Percentiles rank a stretch among this genome's conserved stretches.
phyloP scores from a whole-genome alignment of 1,140 invertebrate genomes.

The Delia radicum region DNA sequence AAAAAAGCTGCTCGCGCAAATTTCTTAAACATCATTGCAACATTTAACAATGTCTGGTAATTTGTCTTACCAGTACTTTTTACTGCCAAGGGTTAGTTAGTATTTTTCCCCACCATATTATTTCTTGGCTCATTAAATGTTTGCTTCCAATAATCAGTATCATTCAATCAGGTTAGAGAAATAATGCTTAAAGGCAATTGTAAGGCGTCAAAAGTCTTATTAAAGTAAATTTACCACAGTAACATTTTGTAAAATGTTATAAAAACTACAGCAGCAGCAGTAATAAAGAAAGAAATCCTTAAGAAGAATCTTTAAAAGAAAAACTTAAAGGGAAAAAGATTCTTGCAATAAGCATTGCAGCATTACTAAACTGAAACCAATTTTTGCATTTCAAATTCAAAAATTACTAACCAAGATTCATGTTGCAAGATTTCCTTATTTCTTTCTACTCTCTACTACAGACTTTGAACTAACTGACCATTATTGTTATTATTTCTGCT shows the following conservation, averaged over 20 bases:
- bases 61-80: neutral
- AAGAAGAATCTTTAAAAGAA: neutral
- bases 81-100: neutral
- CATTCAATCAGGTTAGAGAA: neutral
- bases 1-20: neutral
- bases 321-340: neutral
- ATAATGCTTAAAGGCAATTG: neutral
- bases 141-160: slow-evolving; percentile 12
- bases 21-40: neutral
- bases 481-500: slow-evolving; percentile 8
- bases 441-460: neutral
- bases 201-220: slow-evolving; percentile 24
- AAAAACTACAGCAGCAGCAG: too few relatives aligned
- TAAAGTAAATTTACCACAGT: slow-evolving; percentile 18
- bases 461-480: neutral
- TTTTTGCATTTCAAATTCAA: neutral
- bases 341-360: too few relatives aligned
- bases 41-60: neutral
- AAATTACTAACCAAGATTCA: neutral
- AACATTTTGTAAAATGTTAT: neutral
- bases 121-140: slow-evolving; percentile 17
- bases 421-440: neutral
- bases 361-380: neutral
- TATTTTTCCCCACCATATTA: neutral
- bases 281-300: neutral